Evolutionary conservation across 2,797 vertebrate species (phyloP).

Genomic region (Enteromius trimaculatus): DNA sequence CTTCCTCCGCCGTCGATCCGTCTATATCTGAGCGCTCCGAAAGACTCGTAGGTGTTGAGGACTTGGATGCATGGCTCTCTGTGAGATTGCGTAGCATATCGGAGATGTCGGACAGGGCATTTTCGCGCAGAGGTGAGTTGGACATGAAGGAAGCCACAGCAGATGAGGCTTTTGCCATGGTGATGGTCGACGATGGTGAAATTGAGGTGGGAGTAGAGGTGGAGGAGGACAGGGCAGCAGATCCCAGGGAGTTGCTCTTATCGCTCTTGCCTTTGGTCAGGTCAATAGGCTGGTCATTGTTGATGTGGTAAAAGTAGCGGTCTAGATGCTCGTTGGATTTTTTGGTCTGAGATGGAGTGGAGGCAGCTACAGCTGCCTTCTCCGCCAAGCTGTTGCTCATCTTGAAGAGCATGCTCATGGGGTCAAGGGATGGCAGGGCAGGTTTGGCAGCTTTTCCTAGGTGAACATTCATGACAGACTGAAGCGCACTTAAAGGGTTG

Average conservation of each 20-base stretch:
- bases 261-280: constrained; percentile 97
- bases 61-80: constrained; percentile 95
- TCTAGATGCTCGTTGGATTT: constrained; percentile 90
- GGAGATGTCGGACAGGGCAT: constrained; percentile 98
- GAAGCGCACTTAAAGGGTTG: constrained; percentile 95
- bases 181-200: constrained; percentile 89
- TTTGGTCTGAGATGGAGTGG: constrained; percentile 92
- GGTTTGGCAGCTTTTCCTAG: constrained; percentile 97
- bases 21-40: constrained; percentile 96
- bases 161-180: constrained; percentile 94
- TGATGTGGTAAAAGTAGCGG: constrained; percentile 95
- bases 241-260: constrained; percentile 90
- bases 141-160: constrained; percentile 97
- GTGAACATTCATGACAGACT: constrained; percentile 99
- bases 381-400: constrained; percentile 99
- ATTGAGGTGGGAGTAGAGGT: constrained; percentile 91
- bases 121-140: constrained; percentile 95
- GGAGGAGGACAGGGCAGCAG: constrained; percentile 88
- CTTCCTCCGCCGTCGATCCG: constrained; percentile 90
- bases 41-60: constrained; percentile 95
- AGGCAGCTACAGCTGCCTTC: constrained; percentile 92
- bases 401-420: constrained; percentile 99
- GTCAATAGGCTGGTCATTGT: constrained; percentile 97
- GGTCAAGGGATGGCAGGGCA: constrained; percentile 92
- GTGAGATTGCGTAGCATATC: constrained; percentile 99